A percentile compares a stretch with the other conserved stretches of the same genome.
These are phyloP conservation scores for Strigops habroptila DNA, from an alignment of 2,113 vertebrate genomes.

Conservation along the genomic window DNA sequence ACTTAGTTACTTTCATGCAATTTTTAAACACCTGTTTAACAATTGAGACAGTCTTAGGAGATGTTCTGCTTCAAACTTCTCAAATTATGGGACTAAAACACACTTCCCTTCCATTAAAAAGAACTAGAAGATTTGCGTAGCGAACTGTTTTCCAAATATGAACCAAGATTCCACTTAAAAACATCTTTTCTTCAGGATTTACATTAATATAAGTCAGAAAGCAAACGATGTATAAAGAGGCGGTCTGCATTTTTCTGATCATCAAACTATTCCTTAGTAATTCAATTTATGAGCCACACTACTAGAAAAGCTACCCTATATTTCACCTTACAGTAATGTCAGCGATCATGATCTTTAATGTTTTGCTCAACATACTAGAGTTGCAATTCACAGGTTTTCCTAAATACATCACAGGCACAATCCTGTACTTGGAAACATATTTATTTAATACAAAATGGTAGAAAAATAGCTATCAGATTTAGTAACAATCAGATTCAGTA, in stretches of 20 bases:
- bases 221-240: neutral
- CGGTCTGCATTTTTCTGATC: neutral
- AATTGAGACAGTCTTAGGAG: neutral
- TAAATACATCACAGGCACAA: neutral
- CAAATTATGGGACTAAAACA: neutral
- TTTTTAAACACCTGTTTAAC: neutral
- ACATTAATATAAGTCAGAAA: neutral
- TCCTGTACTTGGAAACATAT: neutral
- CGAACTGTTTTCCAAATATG: neutral
- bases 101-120: neutral
- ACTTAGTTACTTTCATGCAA: neutral
- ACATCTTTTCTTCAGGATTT: neutral
- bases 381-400: neutral
- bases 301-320: neutral
- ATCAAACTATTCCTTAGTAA: neutral
- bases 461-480: neutral
- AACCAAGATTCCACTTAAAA: neutral
- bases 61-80: neutral
- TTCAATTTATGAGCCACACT: neutral
- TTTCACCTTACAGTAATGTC: neutral
- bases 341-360: neutral
- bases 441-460: neutral
- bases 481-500: neutral
- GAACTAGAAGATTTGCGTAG: neutral
- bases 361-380: neutral